phyloP scores from a whole-genome alignment of 2,113 vertebrate genomes.

The Mormyrus lacerda region DNA sequence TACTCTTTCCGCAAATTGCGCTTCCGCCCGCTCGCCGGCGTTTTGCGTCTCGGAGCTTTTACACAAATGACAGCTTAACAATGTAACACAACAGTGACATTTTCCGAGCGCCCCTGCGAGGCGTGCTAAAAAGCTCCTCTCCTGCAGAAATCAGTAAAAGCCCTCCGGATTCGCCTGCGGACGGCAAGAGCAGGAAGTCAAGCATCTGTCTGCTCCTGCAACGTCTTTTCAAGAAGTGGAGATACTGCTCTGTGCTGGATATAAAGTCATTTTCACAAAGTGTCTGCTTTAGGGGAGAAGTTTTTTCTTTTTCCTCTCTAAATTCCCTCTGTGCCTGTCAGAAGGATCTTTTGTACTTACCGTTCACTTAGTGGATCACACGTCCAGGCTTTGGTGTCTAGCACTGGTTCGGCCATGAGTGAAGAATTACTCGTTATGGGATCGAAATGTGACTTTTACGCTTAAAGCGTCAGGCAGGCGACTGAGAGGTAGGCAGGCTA shows the following conservation, averaged over 20 bases:
- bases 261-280: conserved; percentile 10
- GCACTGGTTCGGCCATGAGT: background rate
- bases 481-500: conserved; percentile 1
- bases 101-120: conserved; percentile 15
- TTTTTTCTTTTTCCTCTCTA: background rate
- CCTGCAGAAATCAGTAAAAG: conserved; percentile 31
- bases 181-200: conserved; percentile 23
- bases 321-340: background rate
- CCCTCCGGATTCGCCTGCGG: conserved; percentile 23
- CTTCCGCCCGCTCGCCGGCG: background rate
- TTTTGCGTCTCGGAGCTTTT: background rate
- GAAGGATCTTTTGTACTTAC: background rate
- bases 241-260: conserved; percentile 23
- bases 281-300: background rate
- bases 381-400: background rate
- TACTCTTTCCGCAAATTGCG: background rate
- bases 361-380: background rate
- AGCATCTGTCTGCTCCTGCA: conserved; percentile 25
- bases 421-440: background rate
- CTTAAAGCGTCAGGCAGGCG: background rate
- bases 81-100: conserved; percentile 9
- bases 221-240: conserved; percentile 15
- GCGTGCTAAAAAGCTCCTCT: conserved; percentile 26
- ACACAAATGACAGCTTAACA: conserved; percentile 5
- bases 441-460: background rate